Conservation (phyloP, 2,797 vertebrate species). For the Melanotaenia pygmaea region DNA sequence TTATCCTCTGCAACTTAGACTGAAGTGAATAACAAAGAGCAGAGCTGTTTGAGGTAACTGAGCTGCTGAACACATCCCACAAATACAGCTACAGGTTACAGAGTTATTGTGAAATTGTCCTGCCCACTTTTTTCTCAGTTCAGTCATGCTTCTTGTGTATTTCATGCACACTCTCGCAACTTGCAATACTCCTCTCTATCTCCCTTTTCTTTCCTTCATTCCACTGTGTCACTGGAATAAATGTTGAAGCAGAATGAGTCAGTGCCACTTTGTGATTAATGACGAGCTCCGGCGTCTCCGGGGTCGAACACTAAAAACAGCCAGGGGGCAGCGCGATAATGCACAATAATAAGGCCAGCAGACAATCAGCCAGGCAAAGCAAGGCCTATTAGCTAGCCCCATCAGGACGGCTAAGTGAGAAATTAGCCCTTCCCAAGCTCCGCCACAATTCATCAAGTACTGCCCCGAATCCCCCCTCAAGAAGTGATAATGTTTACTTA, state of each 20-base stretch:
- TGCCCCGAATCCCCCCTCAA: slow-evolving; percentile 72
- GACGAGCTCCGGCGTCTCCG: slow-evolving; percentile 69
- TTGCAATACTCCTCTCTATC: slow-evolving; percentile 28
- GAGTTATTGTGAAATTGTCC: slow-evolving; percentile 7
- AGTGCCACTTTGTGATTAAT: slow-evolving; percentile 76
- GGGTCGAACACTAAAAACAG: slow-evolving; percentile 77
- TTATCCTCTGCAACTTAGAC: slow-evolving; percentile 36
- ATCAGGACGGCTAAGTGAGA: slow-evolving; percentile 83
- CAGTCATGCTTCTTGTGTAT: slow-evolving; percentile 12
- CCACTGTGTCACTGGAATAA: slow-evolving; percentile 67
- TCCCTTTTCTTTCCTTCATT: slow-evolving; percentile 51
- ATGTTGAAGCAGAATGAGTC: slow-evolving; percentile 67
- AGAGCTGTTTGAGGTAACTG: not conserved
- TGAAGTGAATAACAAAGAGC: slow-evolving; percentile 25
- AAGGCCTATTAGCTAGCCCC: slow-evolving; percentile 80
- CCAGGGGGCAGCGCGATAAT: slow-evolving; percentile 81
- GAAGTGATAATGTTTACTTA: slow-evolving; percentile 84
- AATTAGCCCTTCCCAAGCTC: slow-evolving; percentile 77
- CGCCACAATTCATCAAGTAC: slow-evolving; percentile 80
- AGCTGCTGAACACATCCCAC: slow-evolving; percentile 5
- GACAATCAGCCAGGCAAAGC: slow-evolving; percentile 82
- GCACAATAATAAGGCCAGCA: slow-evolving; percentile 82
- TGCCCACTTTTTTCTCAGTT: slow-evolving; percentile 27
- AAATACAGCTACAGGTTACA: slow-evolving; percentile 52
- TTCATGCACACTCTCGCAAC: not conserved